Conservation (phyloP, 1,140 invertebrate species). For the Pemphigus obesinymphae region DNA sequence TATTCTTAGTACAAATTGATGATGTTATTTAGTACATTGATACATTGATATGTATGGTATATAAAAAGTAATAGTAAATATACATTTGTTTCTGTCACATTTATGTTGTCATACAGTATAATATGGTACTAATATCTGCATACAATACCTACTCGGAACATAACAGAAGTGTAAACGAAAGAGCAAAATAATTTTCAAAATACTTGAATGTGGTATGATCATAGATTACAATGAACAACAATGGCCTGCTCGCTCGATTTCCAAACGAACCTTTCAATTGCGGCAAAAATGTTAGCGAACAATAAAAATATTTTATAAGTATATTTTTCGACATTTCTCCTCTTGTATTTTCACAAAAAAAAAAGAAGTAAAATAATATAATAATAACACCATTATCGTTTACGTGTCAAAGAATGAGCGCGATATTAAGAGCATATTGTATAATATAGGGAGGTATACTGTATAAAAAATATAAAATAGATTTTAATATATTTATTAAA, state of each 20-base stretch:
- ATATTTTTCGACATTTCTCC: neutral
- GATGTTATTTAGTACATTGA: no score
- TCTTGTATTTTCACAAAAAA: neutral
- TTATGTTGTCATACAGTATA: no score
- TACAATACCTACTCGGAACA: no score
- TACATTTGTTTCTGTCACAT: no score
- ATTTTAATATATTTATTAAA: no score
- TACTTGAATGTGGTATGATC: neutral
- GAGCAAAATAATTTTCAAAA: neutral
- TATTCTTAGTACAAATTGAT: no score
- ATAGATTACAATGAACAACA: neutral
- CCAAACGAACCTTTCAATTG: neutral
- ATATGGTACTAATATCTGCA: no score
- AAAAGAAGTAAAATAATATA: neutral
- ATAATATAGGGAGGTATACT: no score
- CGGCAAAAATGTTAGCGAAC: neutral
- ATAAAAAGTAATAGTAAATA: no score
- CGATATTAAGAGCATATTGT: no score
- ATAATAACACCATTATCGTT: neutral
- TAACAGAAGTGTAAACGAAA: neutral
- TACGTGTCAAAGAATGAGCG: neutral
- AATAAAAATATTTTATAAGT: neutral
- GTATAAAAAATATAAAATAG: no score
- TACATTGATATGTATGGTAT: no score
- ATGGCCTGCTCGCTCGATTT: neutral